Percentiles rank a stretch among this genome's conserved stretches.
phyloP scores from a whole-genome alignment of 1,140 invertebrate species.

The Mactra quadrangularis region DNA sequence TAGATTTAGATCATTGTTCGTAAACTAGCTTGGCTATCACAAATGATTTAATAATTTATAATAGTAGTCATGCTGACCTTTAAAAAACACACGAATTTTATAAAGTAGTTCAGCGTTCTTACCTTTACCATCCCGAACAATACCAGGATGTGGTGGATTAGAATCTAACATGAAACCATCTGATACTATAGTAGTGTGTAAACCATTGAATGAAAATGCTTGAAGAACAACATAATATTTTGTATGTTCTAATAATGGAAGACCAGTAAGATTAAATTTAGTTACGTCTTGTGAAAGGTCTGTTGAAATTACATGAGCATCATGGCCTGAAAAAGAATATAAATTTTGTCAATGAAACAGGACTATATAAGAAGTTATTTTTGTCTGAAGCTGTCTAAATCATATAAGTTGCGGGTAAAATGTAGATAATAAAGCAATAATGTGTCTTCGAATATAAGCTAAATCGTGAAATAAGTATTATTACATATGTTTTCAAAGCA shows the following conservation, averaged over 20 bases:
- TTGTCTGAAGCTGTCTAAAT: background rate
- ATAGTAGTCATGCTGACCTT: background rate
- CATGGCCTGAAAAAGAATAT: constrained; percentile 56
- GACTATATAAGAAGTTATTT: background rate
- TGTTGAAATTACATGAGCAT: constrained; percentile 13
- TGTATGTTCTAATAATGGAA: constrained; percentile 2
- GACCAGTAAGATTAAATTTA: constrained; percentile 7
- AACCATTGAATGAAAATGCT: constrained; percentile 50
- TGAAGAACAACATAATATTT: constrained; percentile 55
- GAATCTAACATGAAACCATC: constrained; percentile 63
- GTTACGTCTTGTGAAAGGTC: background rate
- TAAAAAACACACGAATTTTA: background rate
- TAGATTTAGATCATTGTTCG: background rate
- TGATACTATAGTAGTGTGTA: constrained; percentile 43
- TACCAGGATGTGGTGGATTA: constrained; percentile 46
- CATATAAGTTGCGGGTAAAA: background rate
- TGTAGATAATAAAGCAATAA: background rate
- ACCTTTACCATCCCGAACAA: constrained; percentile 62
- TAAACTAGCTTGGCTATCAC: background rate
- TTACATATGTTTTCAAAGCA: background rate
- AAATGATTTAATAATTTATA: background rate
- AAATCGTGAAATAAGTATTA: background rate
- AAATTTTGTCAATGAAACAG: background rate
- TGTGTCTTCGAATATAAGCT: background rate
- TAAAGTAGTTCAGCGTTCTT: background rate